These are phyloP conservation scores for Dasyprocta punctata DNA, from an alignment of 2,113 vertebrate genomes.

Conservation along the genomic window DNA sequence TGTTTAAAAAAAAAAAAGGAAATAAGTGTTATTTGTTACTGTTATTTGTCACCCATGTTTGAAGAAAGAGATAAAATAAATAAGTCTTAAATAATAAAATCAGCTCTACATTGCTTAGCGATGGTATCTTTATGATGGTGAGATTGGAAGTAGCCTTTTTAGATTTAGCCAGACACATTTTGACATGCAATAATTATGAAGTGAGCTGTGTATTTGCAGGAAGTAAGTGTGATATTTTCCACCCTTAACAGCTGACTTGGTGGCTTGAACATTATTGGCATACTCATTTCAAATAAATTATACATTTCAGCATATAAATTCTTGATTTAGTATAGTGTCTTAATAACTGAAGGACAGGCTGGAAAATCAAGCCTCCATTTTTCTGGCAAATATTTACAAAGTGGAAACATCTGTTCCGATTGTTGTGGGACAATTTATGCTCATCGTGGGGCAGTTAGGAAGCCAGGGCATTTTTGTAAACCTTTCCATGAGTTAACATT, in stretches of 20 bases:
- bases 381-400: conserved; percentile 69
- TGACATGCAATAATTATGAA: conserved; percentile 48
- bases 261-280: conserved; percentile 50
- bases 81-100: conserved; percentile 58
- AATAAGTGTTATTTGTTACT: background rate
- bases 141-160: conserved; percentile 43
- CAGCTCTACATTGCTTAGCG: background rate
- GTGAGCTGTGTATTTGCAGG: conserved; percentile 25
- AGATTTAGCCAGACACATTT: conserved; percentile 54
- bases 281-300: conserved; percentile 63
- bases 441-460: conserved; percentile 51
- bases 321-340: conserved; percentile 65
- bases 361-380: conserved; percentile 73
- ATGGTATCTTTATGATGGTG: conserved; percentile 27
- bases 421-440: conserved; percentile 69
- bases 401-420: conserved; percentile 79
- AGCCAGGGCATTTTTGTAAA: conserved; percentile 72
- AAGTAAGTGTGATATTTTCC: conserved; percentile 58
- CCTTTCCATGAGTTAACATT: conserved; percentile 53
- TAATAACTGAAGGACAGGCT: conserved; percentile 67
- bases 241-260: conserved; percentile 46
- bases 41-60: conserved; percentile 2
- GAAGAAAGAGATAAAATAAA: conserved; percentile 47
- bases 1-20: background rate
- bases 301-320: conserved; percentile 74